These are phyloP conservation scores for Drosophila eohydei DNA, from an alignment of 2,888 invertebrate genomes.

Conservation along the genomic window DNA sequence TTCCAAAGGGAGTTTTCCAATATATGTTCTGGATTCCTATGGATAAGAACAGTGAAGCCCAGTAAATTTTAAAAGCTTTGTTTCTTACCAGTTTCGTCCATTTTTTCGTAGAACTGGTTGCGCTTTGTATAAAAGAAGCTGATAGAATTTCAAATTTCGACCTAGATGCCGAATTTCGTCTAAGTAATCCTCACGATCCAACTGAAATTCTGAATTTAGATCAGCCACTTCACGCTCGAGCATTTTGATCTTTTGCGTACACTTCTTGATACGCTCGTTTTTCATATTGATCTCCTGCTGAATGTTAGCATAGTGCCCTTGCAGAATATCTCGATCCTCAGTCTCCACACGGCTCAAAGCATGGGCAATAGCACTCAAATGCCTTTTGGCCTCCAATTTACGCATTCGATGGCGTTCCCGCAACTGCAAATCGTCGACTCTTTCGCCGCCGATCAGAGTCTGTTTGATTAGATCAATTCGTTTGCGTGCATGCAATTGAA, in stretches of 20 bases:
- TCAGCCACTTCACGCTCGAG: conserved; percentile 91
- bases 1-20: conserved; percentile 90
- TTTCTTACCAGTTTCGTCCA: conserved; percentile 89
- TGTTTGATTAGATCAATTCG: conserved; percentile 88
- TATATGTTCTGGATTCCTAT: conserved; percentile 89
- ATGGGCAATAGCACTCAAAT: conserved; percentile 87
- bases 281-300: conserved; percentile 91
- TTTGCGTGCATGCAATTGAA: conserved; percentile 79
- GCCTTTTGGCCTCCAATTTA: conserved; percentile 89
- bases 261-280: conserved; percentile 88
- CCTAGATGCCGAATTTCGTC: conserved; percentile 92
- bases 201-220: conserved; percentile 92
- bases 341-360: conserved; percentile 88
- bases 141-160: conserved; percentile 88
- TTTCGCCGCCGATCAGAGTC: conserved; percentile 92
- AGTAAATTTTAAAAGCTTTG: neutral
- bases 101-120: conserved; percentile 89
- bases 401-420: conserved; percentile 89
- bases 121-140: conserved; percentile 88
- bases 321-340: conserved; percentile 89
- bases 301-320: conserved; percentile 91
- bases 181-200: conserved; percentile 92
- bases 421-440: conserved; percentile 89
- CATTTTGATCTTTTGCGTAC: conserved; percentile 88
- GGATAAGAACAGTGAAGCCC: neutral